Conservation (phyloP, 2,888 invertebrate species). For the Ellobium chinense region DNA sequence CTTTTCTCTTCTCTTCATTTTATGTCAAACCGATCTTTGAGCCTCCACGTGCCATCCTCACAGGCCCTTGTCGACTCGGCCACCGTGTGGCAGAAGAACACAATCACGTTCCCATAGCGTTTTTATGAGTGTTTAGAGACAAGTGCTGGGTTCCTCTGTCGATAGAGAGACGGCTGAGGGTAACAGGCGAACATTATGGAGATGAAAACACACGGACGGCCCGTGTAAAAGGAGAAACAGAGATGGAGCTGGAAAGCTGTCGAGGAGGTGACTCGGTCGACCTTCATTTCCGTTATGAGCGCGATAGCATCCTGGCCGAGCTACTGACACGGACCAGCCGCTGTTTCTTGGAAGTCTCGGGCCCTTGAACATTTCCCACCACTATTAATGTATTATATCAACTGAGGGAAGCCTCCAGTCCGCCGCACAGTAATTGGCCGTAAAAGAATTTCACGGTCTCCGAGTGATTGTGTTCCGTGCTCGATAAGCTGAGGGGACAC, state of each 20-base stretch:
- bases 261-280: conserved; percentile 20
- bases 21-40: too few species aligned
- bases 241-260: conserved; percentile 14
- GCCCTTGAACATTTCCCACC: conserved; percentile 18
- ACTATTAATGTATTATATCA: conserved; percentile 54
- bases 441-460: conserved; percentile 54
- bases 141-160: too few species aligned
- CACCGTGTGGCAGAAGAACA: too few species aligned
- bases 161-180: background rate
- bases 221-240: background rate
- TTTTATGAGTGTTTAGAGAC: too few species aligned
- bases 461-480: conserved; percentile 48
- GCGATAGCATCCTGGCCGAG: conserved; percentile 34
- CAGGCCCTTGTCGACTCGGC: too few species aligned
- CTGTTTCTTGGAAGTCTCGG: conserved; percentile 19
- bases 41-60: too few species aligned
- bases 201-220: conserved; percentile 22
- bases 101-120: too few species aligned
- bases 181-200: conserved; percentile 12
- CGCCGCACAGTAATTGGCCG: conserved; percentile 49
- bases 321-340: conserved; percentile 31
- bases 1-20: too few species aligned
- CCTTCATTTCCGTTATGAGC: conserved; percentile 47
- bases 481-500: conserved; percentile 43
- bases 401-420: conserved; percentile 28